These are phyloP conservation scores for Xenops minutus DNA, from an alignment of 2,797 vertebrate genomes.

Conservation along the genomic window DNA sequence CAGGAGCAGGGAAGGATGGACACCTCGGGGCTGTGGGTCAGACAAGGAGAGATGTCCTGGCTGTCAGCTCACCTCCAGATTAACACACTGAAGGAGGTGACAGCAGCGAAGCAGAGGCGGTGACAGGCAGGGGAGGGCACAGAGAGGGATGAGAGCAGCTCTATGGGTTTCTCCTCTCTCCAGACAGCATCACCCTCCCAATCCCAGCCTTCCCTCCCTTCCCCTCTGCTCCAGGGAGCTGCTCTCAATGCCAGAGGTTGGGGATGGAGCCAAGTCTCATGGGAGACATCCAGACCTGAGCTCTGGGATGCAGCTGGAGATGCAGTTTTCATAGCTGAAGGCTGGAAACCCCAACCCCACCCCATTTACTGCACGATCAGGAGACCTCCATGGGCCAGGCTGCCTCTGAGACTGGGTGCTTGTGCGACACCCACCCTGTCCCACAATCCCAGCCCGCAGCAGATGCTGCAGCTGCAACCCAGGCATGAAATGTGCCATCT, in stretches of 20 bases:
- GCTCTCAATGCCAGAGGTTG: neutral
- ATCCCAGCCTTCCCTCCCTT: neutral
- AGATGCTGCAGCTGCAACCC: neutral
- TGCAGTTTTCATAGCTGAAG: neutral
- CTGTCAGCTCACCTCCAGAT: neutral
- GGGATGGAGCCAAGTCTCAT: fast-evolving
- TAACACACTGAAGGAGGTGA: neutral
- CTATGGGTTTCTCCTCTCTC: neutral
- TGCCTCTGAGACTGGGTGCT: neutral
- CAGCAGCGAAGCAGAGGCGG: neutral
- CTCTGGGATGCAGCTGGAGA: neutral
- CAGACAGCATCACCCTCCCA: neutral
- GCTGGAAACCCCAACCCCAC: neutral
- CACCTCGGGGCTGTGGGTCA: neutral
- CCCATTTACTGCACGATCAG: neutral
- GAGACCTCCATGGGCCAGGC: neutral
- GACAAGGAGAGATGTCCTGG: neutral
- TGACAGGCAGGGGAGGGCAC: neutral
- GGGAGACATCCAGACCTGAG: neutral
- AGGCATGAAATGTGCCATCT: fast-evolving
- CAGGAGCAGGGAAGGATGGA: neutral
- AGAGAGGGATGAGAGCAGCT: neutral
- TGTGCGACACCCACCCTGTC: neutral
- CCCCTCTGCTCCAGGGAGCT: neutral
- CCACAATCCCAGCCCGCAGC: fast-evolving